Conservation (phyloP, 2,113 vertebrate genomes). For the Fulica atra region DNA sequence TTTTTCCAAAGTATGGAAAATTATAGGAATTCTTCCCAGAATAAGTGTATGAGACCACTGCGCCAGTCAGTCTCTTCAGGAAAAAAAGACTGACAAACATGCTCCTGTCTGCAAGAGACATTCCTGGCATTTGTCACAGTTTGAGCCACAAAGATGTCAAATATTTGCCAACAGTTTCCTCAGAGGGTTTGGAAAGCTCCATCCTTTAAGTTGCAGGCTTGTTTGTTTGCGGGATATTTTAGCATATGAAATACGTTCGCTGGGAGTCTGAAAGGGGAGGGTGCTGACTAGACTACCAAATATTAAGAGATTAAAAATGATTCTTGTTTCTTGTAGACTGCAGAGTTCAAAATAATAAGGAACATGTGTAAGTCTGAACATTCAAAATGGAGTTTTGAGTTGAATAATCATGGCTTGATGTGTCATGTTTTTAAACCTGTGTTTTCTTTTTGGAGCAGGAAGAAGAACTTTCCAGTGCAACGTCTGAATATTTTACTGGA, state of each 20-base stretch:
- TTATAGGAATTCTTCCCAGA: constrained; percentile 46
- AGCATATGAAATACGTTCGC: constrained; percentile 32
- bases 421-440: constrained; percentile 62
- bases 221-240: constrained; percentile 52
- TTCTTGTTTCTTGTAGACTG: constrained; percentile 40
- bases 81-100: constrained; percentile 22
- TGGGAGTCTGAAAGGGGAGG: constrained; percentile 20
- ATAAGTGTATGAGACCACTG: constrained; percentile 15
- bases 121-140: constrained; percentile 59
- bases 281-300: constrained; percentile 20
- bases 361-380: constrained; percentile 52
- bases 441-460: constrained; percentile 73
- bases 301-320: constrained; percentile 48
- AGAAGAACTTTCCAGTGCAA: constrained; percentile 67
- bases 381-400: constrained; percentile 40
- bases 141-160: constrained; percentile 45
- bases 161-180: constrained; percentile 61
- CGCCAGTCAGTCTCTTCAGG: constrained; percentile 42
- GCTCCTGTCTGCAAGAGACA: constrained; percentile 32
- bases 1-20: constrained; percentile 33
- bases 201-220: constrained; percentile 47
- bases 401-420: constrained; percentile 57
- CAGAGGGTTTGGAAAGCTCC: constrained; percentile 54
- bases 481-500: constrained; percentile 86
- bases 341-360: constrained; percentile 57